Evolutionary conservation across 2,888 invertebrate genomes (phyloP), one percentile per base, ranked within the genome.

Genomic region (Calameuta pallipes): DNA sequence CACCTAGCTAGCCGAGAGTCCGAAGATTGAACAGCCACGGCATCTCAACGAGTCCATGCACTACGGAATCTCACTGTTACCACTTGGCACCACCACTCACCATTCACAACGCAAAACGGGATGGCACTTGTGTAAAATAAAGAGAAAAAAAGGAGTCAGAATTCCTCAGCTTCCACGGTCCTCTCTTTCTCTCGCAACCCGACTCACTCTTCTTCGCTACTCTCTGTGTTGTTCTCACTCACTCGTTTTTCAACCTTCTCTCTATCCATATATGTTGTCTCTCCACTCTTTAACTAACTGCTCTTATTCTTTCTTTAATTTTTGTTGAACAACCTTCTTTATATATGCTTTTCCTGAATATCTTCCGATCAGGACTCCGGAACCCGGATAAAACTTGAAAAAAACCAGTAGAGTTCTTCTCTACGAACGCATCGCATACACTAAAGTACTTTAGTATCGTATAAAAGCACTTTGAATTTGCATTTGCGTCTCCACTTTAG

Each of bases 1-100:
- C 83, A 90, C 91, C 90, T 89, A 88, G 87, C 90, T 91, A 90
- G 88, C 90, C 89, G 89, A 87, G 86, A 86, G 87, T 90, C 88
- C 89, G 89, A 85, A 85, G 87, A 88, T 85, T 83, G 83, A 86
- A 82, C 87, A 88, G 87, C 90, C 90, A 88, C 90, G 89, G 89
- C 91, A 90, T 91, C 87, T 90, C 90, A 83, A 86, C 89, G 88
- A 87, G 88, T 87, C 87, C 84, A 85, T 86, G 84, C 84, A 87
- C 86, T 84, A 87, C 86, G 86, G 84, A 86, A 86, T 84, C 85
- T 84, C 84, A 84, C 85, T 85, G 82, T 82, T 80, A 78, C 78
- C 80, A 82, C 84, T 82, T 80, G 82, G 82, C 84, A 84, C 83
- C 82, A 84, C 82, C 84, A 85, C 83, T 83, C 85, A 86, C 85